These are phyloP conservation scores for Helicorthomorpha holstii DNA, from an alignment of 1,140 invertebrate genomes.

Conservation along the genomic window DNA sequence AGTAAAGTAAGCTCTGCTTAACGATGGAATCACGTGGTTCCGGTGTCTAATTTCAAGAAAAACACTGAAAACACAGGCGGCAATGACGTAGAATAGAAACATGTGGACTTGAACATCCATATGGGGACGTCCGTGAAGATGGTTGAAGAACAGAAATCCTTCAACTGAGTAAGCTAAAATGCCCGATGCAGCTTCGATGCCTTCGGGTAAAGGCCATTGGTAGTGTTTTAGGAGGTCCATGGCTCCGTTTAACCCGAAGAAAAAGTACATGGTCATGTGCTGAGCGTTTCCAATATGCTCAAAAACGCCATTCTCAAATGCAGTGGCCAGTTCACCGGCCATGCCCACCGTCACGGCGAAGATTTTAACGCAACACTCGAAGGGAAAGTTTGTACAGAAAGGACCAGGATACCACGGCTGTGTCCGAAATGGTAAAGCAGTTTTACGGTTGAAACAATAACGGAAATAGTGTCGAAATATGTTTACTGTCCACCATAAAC, in stretches of 20 bases:
- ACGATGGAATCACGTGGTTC: slow-evolving; percentile 21
- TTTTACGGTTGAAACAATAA: slow-evolving; percentile 16
- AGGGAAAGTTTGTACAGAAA: slow-evolving; percentile 19
- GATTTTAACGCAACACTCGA: slow-evolving; percentile 28
- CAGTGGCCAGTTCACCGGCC: slow-evolving; percentile 24
- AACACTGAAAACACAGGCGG: slow-evolving; percentile 17
- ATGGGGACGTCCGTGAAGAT: slow-evolving; percentile 29
- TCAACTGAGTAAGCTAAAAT: slow-evolving; percentile 28
- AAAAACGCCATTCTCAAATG: slow-evolving; percentile 25
- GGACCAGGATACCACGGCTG: slow-evolving; percentile 20
- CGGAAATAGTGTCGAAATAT: slow-evolving; percentile 23
- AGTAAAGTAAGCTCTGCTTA: slow-evolving; percentile 24
- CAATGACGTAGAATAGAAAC: slow-evolving; percentile 27
- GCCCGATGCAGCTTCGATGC: slow-evolving; percentile 26
- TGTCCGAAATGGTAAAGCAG: slow-evolving; percentile 18
- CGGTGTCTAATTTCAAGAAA: slow-evolving; percentile 26
- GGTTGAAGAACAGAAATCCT: slow-evolving; percentile 31
- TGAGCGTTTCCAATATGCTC: slow-evolving; percentile 29
- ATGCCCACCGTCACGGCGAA: slow-evolving; percentile 24
- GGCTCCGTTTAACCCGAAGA: slow-evolving; percentile 29
- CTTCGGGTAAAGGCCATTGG: slow-evolving; percentile 22
- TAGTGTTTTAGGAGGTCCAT: slow-evolving; percentile 26
- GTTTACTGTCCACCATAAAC: slow-evolving; percentile 29
- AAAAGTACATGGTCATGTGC: slow-evolving; percentile 37
- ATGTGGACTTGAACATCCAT: slow-evolving; percentile 32